Base-by-base conservation (phyloP, 2,797 vertebrate species). In the Potorous gilbertii region DNA sequence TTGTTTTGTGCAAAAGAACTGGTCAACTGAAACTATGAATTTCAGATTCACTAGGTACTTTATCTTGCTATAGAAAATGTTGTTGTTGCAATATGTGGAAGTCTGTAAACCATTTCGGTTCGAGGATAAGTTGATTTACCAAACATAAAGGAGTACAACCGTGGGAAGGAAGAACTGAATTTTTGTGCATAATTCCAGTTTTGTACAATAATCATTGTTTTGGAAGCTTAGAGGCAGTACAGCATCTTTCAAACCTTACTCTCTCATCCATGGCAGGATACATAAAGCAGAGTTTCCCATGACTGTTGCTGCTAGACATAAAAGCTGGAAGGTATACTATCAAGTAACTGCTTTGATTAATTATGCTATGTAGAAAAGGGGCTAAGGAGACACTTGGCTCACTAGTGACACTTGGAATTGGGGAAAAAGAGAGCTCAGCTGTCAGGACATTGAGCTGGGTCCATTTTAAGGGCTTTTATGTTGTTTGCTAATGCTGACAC, bases 371-470 rank as follows among this genome's bases (percentile, higher is more conserved):
- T 50, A 87, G 74, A 9, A 4, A 87, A 87, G 21, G 74, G 40
- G 4, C 9, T 50, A 50, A 90, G 93, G 59, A 62, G 62, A 50
- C 40, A 81, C n/a, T 24, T 40, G 40, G 21, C 8, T 46, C 8
- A 81, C 9, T 24, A 81, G 9, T 81, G 46, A 81, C 74, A 87
- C 40, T 50, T 9, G 92, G 21, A 14, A 89, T 46, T 2, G 46
- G 90, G 91, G 81, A 13, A 4, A 54, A 5, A 40, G 90, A 46
- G 40, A 10, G 34, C 29, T 11, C 24, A 24, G 40, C 0, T 52
- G 57, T 34, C 0, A 90, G 87, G 27, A 55, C 4, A 12, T 0
- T n/a, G 8, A 1, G 34, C 1, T 13, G 0, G 9, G 56, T 55
- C 0, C 34, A 90, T 31, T 92, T 54, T 87, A 87, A 87, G 74